Conservation (phyloP, 2,888 invertebrate genomes). For the Siphlonurus alternatus region DNA sequence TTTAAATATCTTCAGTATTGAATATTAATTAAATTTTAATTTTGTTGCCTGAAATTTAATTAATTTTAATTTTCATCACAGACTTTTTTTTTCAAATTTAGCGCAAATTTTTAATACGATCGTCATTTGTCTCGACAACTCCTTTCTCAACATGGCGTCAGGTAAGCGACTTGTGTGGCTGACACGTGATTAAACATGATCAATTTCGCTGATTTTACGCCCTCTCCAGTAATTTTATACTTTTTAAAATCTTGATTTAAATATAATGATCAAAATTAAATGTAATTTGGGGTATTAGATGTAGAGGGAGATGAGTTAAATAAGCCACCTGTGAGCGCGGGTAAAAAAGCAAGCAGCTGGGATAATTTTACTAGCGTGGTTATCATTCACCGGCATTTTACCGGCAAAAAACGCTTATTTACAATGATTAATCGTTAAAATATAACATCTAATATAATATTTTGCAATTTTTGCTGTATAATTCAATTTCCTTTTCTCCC, state of each 20-base stretch:
- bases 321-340: slow-evolving; percentile 1
- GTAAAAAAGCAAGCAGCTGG: neutral
- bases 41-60: no score
- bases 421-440: no score
- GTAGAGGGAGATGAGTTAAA: neutral
- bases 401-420: no score
- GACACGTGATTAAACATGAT: neutral
- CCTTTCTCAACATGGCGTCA: slow-evolving; percentile 1
- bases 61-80: no score
- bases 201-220: neutral
- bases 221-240: neutral
- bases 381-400: neutral
- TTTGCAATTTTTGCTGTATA: no score
- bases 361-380: neutral
- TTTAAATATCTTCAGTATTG: no score
- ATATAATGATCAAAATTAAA: neutral
- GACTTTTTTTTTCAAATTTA: neutral
- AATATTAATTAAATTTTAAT: no score
- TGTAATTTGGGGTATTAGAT: neutral
- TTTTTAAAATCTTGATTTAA: neutral
- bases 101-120: neutral
- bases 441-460: no score
- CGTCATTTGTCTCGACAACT: neutral
- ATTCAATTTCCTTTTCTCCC: no score
- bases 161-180: neutral